Percentiles rank a stretch among this genome's conserved stretches.
Evolutionary conservation across 2,888 invertebrate genomes (phyloP).

Genomic region (Ichneumoninae sp.): DNA sequence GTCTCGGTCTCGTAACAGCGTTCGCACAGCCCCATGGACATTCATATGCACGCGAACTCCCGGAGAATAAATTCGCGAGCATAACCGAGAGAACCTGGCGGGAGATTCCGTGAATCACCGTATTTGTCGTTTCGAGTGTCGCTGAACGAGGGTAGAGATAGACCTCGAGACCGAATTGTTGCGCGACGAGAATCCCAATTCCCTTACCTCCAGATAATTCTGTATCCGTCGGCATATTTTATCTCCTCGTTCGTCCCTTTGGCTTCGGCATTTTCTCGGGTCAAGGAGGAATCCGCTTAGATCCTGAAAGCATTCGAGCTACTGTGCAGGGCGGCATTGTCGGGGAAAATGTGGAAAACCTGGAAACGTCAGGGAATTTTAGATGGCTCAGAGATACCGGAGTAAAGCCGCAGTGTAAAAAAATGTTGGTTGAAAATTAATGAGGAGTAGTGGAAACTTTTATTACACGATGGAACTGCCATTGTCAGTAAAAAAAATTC

Average conservation of each 20-base stretch:
- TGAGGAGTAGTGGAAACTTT: no score
- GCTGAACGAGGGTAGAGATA: not conserved
- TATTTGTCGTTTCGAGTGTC: conserved; percentile 40
- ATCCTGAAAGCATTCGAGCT: not conserved
- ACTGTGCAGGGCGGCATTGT: not conserved
- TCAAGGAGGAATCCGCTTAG: not conserved
- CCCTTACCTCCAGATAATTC: conserved; percentile 2
- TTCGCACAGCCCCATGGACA: not conserved
- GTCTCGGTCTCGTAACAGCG: conserved; percentile 26
- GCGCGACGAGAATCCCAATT: conserved; percentile 24
- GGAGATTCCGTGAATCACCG: conserved; percentile 36
- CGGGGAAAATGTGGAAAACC: not conserved
- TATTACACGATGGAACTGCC: not conserved
- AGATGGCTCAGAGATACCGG: not conserved
- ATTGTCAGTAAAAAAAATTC: not conserved
- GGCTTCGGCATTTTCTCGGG: not conserved
- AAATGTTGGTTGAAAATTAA: no score
- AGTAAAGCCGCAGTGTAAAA: not conserved
- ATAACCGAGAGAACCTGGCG: not conserved
- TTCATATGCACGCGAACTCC: conserved; percentile 12
- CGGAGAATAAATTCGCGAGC: conserved; percentile 40
- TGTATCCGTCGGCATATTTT: not conserved
- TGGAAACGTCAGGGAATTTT: not conserved
- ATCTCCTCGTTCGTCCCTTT: not conserved
- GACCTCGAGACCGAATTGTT: conserved; percentile 28